Evolutionary conservation across 2,113 vertebrate species (phyloP).

Genomic region (Calyptommatus sinebrachiatus): DNA sequence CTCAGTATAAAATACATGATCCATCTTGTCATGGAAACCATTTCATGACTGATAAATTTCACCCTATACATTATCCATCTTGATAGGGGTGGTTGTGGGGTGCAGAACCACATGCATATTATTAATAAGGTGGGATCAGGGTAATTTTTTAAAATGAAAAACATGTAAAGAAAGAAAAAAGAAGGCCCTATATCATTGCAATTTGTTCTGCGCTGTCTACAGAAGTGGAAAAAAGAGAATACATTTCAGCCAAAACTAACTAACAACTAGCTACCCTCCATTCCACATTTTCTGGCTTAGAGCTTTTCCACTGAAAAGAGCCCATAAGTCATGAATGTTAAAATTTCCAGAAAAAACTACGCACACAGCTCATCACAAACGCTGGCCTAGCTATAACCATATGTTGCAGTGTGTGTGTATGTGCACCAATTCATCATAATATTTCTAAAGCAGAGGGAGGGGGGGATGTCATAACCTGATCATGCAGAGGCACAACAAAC

Average conservation of each 20-base stretch:
- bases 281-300: slow-evolving; percentile 31
- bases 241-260: slow-evolving; percentile 47
- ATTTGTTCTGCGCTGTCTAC: slow-evolving; percentile 32
- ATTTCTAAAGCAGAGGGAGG: not conserved
- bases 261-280: slow-evolving; percentile 37
- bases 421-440: not conserved
- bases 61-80: not conserved
- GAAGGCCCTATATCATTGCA: slow-evolving; percentile 3
- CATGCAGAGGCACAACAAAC: slow-evolving; percentile 41
- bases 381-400: not conserved
- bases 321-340: slow-evolving; percentile 18
- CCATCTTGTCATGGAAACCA: slow-evolving; percentile 1
- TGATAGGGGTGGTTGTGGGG: not conserved
- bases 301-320: slow-evolving; percentile 9
- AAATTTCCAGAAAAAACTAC: slow-evolving; percentile 22
- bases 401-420: not conserved
- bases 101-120: not conserved
- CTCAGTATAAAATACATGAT: slow-evolving; percentile 28
- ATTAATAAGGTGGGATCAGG: not conserved
- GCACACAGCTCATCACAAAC: not conserved
- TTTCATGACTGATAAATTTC: not conserved
- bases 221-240: slow-evolving; percentile 33
- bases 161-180: slow-evolving; percentile 26
- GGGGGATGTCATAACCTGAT: not conserved
- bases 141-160: slow-evolving; percentile 23